These are phyloP conservation scores for Conchocele bisecta DNA, from an alignment of 2,888 invertebrate genomes.

Conservation along the genomic window DNA sequence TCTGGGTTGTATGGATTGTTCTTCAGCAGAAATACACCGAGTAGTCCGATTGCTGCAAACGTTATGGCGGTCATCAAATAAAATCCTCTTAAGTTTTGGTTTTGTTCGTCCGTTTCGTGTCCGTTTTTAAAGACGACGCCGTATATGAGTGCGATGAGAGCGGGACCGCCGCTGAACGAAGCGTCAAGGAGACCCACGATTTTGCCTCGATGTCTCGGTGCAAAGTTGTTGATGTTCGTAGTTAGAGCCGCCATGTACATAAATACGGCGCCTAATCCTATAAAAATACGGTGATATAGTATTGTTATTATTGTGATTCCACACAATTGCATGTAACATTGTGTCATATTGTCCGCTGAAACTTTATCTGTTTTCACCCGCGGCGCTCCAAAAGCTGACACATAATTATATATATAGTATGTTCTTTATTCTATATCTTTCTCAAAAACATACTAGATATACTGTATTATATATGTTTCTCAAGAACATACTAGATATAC, in stretches of 20 bases:
- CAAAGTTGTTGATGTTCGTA: constrained; percentile 66
- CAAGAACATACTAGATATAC: no score
- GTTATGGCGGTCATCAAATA: constrained; percentile 64
- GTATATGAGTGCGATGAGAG: constrained; percentile 66
- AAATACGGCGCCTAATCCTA: constrained; percentile 71
- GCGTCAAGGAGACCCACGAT: constrained; percentile 70
- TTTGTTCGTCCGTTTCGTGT: constrained; percentile 63
- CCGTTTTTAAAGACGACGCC: constrained; percentile 61
- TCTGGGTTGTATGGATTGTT: constrained; percentile 25
- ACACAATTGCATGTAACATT: no score
- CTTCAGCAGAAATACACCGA: constrained; percentile 61
- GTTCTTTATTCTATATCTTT: no score
- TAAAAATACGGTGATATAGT: no score
- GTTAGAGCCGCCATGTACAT: constrained; percentile 71
- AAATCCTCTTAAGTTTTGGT: constrained; percentile 70
- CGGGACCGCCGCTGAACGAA: constrained; percentile 72
- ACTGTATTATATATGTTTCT: no score
- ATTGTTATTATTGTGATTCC: no score
- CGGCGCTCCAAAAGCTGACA: no score
- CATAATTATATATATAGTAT: no score
- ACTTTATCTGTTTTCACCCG: no score
- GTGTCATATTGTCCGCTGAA: no score
- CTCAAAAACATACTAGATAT: no score
- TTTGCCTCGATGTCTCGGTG: constrained; percentile 69
- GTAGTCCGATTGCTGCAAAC: constrained; percentile 58